Base-by-base conservation (phyloP, 1,140 invertebrate species). In the Drosophila dunni region DNA sequence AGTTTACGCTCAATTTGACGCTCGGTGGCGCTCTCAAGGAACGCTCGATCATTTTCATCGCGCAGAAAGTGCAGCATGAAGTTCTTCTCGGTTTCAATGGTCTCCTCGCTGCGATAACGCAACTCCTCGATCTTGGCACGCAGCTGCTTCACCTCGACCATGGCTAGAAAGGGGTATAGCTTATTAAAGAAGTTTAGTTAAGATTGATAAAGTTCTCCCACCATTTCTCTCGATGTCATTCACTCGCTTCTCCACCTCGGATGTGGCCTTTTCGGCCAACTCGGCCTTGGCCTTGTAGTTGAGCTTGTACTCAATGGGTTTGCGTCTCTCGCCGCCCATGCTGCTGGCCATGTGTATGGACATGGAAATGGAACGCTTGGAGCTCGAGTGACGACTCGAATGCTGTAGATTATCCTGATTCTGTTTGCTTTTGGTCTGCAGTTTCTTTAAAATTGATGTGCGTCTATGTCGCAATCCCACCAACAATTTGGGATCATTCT, bases 401-500 rank as follows among this genome's bases (percentile, higher is more conserved):
- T 48, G 45, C 0, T 13, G 29, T 15, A 66, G 20, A 20, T 61
- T 65, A 6, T 53, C 68, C 11, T 45, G 24, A 0, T 9, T 0
- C 13, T 5, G 57, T 62, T 7, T 42, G 24, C 0, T 50, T 40
- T 1, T 67, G 1, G 9, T 51, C 13, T 86, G 71, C 34, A 79
- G 3, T 7, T 56, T 63, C 13, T 61, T 77, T 4, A 82, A 3
- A 1, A 86, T 79, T 0, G 90, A 91, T 6, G 75, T 75, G 20
- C 90, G 81, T 8, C 84, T 70, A 44, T 91, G 74, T 9, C 78
- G 58, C 17, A 85, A 15, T 7, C 85, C 82, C 15, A 90, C 44
- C 45, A 92, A 74, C 7, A 92, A 45, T 42, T 90, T 92, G 2
- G 91, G 89, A 78, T 92, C 91, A 51, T 92, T 92, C 40, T 90